Evolutionary conservation across 1,140 invertebrate species (phyloP).

Genomic region (Dreissena polymorpha): DNA sequence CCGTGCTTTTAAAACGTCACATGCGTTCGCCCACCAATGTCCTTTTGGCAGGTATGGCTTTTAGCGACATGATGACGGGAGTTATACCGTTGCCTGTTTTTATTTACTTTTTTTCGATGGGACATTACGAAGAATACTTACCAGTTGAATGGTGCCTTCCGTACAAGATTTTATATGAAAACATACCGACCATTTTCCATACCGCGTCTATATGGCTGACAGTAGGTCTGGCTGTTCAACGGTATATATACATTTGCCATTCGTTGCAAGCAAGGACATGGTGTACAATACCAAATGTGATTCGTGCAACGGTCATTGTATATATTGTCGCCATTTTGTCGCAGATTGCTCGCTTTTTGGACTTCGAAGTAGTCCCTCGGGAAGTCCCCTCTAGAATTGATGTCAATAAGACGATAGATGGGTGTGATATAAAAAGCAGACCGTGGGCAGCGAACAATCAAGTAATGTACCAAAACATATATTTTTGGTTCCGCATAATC

Average conservation of each 20-base stretch:
- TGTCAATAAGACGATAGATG: constrained; percentile 74
- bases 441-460: constrained; percentile 81
- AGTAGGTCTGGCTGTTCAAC: constrained; percentile 90
- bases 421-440: constrained; percentile 58
- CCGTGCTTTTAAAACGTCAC: constrained; percentile 85
- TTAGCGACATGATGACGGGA: constrained; percentile 95
- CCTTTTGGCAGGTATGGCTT: constrained; percentile 90
- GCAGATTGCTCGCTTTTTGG: constrained; percentile 90
- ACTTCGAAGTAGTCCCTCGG: constrained; percentile 81
- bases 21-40: constrained; percentile 87
- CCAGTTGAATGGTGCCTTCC: constrained; percentile 84
- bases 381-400: constrained; percentile 84
- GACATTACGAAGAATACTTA: constrained; percentile 85
- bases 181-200: constrained; percentile 92
- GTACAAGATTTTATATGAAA: constrained; percentile 82
- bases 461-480: constrained; percentile 89
- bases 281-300: constrained; percentile 92
- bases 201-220: constrained; percentile 95
- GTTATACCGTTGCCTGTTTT: constrained; percentile 92
- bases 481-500: constrained; percentile 91
- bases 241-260: constrained; percentile 95
- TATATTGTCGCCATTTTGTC: constrained; percentile 88
- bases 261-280: constrained; percentile 90
- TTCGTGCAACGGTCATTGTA: constrained; percentile 88
- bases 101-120: constrained; percentile 94